Evolutionary conservation across 2,888 invertebrate species (phyloP).

Genomic region (Synanthedon andrenaeformis): DNA sequence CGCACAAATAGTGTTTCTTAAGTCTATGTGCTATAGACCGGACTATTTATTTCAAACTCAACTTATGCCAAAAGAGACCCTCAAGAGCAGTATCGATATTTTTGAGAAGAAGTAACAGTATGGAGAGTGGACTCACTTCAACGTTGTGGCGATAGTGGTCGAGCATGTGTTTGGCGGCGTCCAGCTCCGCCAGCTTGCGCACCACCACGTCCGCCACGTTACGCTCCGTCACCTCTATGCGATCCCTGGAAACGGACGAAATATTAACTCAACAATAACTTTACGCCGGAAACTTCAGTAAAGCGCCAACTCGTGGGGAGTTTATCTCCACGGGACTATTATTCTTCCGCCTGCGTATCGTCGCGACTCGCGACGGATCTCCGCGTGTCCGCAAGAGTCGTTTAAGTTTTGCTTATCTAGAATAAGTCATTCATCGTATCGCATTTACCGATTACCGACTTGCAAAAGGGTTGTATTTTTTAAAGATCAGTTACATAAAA

Average conservation of each 20-base stretch:
- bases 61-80: neutral
- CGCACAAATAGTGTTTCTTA: too few relatives aligned
- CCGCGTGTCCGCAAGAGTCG: too few relatives aligned
- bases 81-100: neutral
- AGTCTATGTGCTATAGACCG: too few relatives aligned
- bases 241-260: constrained; percentile 37
- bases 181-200: constrained; percentile 55
- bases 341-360: neutral
- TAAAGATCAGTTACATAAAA: too few relatives aligned
- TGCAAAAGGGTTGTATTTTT: too few relatives aligned
- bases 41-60: too few relatives aligned
- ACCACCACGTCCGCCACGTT: constrained; percentile 60
- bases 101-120: neutral
- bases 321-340: constrained; percentile 3
- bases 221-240: constrained; percentile 54
- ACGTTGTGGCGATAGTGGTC: constrained; percentile 56
- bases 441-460: too few relatives aligned
- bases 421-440: too few relatives aligned
- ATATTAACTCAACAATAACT: neutral
- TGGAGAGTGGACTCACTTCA: constrained; percentile 39
- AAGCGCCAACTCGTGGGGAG: neutral
- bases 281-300: neutral
- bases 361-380: too few relatives aligned
- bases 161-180: constrained; percentile 54
- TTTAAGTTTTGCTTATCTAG: too few relatives aligned